Evolutionary conservation across 1,140 invertebrate species (phyloP), one percentile per base, ranked within the genome.

Genomic region (Campoletis sonorensis): DNA sequence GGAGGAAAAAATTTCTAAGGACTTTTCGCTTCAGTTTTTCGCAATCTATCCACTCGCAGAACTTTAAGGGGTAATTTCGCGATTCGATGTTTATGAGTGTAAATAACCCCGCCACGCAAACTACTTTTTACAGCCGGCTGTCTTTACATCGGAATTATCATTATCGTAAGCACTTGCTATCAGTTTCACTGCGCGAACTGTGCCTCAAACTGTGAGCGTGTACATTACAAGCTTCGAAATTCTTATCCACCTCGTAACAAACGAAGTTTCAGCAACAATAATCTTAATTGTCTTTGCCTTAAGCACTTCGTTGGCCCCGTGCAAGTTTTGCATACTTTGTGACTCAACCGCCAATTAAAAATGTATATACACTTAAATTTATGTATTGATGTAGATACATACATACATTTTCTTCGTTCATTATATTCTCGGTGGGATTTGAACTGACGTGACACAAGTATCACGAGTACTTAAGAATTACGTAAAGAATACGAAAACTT

Each of bases 71-170:
- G 40, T 1, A 13, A 45, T 45, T 45, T 13, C 40, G 11, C 7
- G 40, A 45, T 11, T 10, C 40, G 5, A 1, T 45, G 40, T 45
- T 10, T 13, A 45, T 4, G 5, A 10, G 40, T 45, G 40, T 45
- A 13, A 58, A 16, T 23, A 21, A 18, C 21, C 11, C 18, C 51
- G 23, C 33, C 26, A 70, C 72, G 77, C 64, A n/a, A n/a, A 70
- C 67, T 33, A 30, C 67, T 70, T 70, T 37, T 67, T 73, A 80
- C 77, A 77, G 54, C 64, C 33, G 49, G 68, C 82, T 84, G 72
- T 80, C 71, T 76, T 84, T 85, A 85, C 85, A 84, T 88, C 86
- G 85, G 82, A 85, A 86, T 88, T 83, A 86, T 85, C 81, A 87
- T 86, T 85, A 84, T 84, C 82, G 72, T 86, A 86, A 81, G 64